These are phyloP conservation scores for Drosophila pectinifera DNA, from an alignment of 1,140 invertebrate species.

Conservation along the genomic window DNA sequence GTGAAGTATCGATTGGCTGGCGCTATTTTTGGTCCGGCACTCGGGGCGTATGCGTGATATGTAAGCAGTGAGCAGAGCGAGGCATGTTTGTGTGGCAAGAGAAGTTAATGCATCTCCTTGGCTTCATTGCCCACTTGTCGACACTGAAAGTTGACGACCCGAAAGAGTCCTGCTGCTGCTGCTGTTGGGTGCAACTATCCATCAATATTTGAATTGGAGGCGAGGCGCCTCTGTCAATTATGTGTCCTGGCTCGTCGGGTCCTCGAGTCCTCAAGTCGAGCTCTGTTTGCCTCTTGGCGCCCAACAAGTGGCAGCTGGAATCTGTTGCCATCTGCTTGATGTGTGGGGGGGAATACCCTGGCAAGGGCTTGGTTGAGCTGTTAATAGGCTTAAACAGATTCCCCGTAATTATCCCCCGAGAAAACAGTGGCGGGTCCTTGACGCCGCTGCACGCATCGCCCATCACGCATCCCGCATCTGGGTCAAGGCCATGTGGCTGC, in stretches of 20 bases:
- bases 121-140: no score
- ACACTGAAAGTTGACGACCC: slow-evolving; percentile 33
- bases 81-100: not conserved
- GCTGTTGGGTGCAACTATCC: slow-evolving; percentile 15
- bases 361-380: slow-evolving; percentile 5
- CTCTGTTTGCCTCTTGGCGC: slow-evolving; percentile 40
- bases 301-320: slow-evolving; percentile 34
- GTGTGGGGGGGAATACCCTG: not conserved
- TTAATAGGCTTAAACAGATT: slow-evolving; percentile 71
- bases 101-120: slow-evolving; percentile 37
- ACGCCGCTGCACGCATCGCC: slow-evolving; percentile 1
- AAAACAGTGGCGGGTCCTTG: slow-evolving; percentile 32
- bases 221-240: slow-evolving; percentile 19
- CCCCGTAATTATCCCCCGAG: slow-evolving; percentile 66
- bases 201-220: slow-evolving; percentile 32
- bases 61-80: not conserved
- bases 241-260: slow-evolving; percentile 5
- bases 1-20: slow-evolving; percentile 36
- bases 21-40: slow-evolving; percentile 37
- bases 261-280: slow-evolving; percentile 6
- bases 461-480: slow-evolving; percentile 47
- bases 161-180: slow-evolving; percentile 7
- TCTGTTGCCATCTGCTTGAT: slow-evolving; percentile 28
- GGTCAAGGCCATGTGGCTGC: slow-evolving; percentile 62
- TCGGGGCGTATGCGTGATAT: slow-evolving; percentile 22